Evolutionary conservation across 2,797 vertebrate species (phyloP), one percentile per base, ranked within the genome.

Genomic region (Pangasius mekongensis): DNA sequence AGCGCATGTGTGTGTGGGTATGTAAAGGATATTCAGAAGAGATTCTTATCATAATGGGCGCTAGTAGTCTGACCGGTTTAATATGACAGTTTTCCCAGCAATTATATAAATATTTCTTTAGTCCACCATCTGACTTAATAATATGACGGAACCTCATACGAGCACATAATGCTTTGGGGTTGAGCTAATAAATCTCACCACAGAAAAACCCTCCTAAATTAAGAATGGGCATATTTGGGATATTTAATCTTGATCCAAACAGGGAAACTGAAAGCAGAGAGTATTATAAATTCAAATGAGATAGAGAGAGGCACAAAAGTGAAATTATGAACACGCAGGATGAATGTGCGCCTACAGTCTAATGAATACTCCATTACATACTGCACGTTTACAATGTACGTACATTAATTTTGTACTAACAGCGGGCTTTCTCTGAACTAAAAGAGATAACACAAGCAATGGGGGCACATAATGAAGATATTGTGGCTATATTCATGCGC

Each of bases 11-110:
- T 73, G 52, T 89, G 80, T 89, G 89, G 66, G 83, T 80, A 80
- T 86, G 76, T 89, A 90, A 91, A 88, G 83, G 90, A 91, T 91
- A 91, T 91, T 91, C 91, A 87, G 5, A 83, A 69, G 36, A 88
- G 91, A 90, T 92, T 90, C 71, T 62, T 86, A 91, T 91, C 88
- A 82, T 84, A 87, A 88, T 88, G 73, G 87, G 84, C 86, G 88
- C 81, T 91, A 87, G 87, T 89, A 90, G 92, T 90, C 88, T 89
- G 90, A 87, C 82, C 60, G 88, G 89, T 92, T 92, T 92, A 92
- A 92, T 90, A 90, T 90, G 89, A 91, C 91, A 90, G 89, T 87
- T 90, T 92, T 88, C 83, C 39, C 73, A 89, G 89, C 85, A 88
- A 89, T 92, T 89, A 91, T 89, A 89, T 88, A 89, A 84, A 83